phyloP scores from a whole-genome alignment of 2,113 vertebrate genomes.

The Microcebus jonahi region DNA sequence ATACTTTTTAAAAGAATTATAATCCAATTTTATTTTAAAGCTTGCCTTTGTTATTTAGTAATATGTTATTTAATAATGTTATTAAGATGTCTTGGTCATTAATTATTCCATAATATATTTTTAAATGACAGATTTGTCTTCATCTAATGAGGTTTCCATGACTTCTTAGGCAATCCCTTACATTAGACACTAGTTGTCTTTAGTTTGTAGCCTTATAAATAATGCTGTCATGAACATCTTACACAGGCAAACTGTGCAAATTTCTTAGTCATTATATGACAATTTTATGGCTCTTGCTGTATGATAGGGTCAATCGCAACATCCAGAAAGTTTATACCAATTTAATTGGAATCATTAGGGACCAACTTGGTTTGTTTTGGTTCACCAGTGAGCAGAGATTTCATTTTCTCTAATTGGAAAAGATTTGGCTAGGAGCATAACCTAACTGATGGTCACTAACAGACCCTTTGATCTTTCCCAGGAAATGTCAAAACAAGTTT shows the following conservation, averaged over 20 bases:
- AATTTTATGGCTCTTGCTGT: neutral
- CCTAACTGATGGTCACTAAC: conserved; percentile 25
- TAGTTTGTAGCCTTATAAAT: neutral
- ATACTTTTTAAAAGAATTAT: neutral
- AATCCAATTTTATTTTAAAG: neutral
- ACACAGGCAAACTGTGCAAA: neutral
- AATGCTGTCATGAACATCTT: neutral
- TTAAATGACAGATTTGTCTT: neutral
- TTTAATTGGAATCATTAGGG: conserved; percentile 46
- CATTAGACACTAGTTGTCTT: neutral
- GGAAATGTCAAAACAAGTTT: conserved; percentile 47
- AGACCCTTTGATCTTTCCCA: conserved; percentile 61
- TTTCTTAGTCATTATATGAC: neutral
- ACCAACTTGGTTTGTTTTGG: conserved; percentile 17
- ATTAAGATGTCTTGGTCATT: neutral
- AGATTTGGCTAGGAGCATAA: conserved; percentile 28
- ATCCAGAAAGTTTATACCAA: neutral
- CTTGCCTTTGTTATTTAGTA: neutral
- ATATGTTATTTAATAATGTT: too few species aligned
- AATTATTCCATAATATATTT: neutral
- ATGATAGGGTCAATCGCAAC: neutral
- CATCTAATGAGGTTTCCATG: neutral
- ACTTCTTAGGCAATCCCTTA: neutral
- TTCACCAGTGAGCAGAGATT: conserved; percentile 48
- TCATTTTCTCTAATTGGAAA: conserved; percentile 61